Conservation (phyloP, 2,113 vertebrate species). For the Bombycilla garrulus region DNA sequence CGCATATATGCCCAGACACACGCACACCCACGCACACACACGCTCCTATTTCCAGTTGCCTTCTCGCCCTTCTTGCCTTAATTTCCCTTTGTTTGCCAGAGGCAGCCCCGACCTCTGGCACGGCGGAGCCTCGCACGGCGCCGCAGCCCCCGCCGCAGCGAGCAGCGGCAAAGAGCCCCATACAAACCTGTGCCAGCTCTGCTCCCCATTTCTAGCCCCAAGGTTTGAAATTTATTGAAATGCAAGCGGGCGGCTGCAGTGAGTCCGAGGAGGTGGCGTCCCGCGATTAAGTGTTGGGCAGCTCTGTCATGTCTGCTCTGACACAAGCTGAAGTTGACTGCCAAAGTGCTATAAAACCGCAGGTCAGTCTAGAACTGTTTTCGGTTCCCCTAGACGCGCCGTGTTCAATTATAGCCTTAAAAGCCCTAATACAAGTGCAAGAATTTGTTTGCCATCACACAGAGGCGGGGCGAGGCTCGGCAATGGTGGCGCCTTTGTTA, state of each 20-base stretch:
- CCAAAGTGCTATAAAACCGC: constrained; percentile 90
- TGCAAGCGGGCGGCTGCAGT: constrained; percentile 38
- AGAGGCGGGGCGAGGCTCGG: constrained; percentile 87
- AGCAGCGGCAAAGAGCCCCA: neutral
- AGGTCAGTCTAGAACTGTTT: constrained; percentile 88
- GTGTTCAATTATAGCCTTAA: constrained; percentile 92
- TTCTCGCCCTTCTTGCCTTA: constrained; percentile 20
- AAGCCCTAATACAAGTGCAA: constrained; percentile 88
- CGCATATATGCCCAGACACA: constrained; percentile 1
- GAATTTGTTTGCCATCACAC: constrained; percentile 89
- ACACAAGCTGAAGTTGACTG: constrained; percentile 85
- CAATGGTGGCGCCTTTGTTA: constrained; percentile 85
- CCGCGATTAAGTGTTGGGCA: constrained; percentile 74
- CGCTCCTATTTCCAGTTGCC: neutral
- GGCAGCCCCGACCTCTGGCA: constrained; percentile 31
- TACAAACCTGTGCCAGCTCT: constrained; percentile 54
- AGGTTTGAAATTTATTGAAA: constrained; percentile 50
- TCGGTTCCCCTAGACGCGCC: constrained; percentile 85
- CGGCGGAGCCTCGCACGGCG: neutral
- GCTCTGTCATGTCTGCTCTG: constrained; percentile 77
- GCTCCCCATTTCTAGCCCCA: constrained; percentile 18
- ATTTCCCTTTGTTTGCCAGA: constrained; percentile 66
- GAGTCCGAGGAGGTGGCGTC: constrained; percentile 78
- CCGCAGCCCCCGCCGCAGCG: neutral
- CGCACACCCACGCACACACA: neutral